These are phyloP conservation scores for Diaprepes abbreviatus DNA, from an alignment of 2,888 invertebrate species.

Conservation along the genomic window DNA sequence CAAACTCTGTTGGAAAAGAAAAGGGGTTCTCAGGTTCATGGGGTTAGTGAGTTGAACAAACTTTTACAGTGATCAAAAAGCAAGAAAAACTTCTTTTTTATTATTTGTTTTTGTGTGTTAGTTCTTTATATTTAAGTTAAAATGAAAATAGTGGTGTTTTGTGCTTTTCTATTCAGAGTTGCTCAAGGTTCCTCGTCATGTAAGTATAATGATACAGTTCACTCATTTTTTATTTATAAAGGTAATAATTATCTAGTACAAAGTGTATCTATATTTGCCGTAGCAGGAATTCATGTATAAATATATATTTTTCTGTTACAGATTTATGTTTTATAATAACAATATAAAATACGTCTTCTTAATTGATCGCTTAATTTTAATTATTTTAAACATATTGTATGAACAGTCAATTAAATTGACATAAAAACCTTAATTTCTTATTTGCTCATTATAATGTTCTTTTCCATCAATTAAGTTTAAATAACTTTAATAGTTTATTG, in stretches of 20 bases:
- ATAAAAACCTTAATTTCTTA: constrained; percentile 1
- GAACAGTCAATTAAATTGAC: background rate
- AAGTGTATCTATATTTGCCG: background rate
- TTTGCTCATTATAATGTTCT: background rate
- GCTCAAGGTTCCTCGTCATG: constrained; percentile 26
- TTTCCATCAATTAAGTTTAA: too few species aligned
- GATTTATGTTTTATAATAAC: background rate
- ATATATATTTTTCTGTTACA: background rate
- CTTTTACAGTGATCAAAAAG: constrained; percentile 9
- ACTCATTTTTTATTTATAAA: constrained; percentile 13
- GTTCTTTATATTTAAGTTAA: constrained; percentile 5
- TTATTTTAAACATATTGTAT: background rate
- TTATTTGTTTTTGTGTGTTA: constrained; percentile 22
- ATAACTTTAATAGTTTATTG: too few species aligned
- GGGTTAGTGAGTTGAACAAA: constrained; percentile 32
- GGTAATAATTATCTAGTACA: background rate
- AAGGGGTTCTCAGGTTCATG: constrained; percentile 25
- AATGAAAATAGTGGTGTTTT: constrained; percentile 34
- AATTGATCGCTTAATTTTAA: background rate
- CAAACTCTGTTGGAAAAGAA: constrained; percentile 16
- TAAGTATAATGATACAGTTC: constrained; percentile 26
- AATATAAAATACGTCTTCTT: background rate
- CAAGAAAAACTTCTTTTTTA: constrained; percentile 37
- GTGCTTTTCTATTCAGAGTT: constrained; percentile 28
- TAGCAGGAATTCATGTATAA: background rate